Percentiles rank a stretch among this genome's conserved stretches.
Conservation (phyloP, 2,888 invertebrate species). For the Mesochorus sp. region DNA sequence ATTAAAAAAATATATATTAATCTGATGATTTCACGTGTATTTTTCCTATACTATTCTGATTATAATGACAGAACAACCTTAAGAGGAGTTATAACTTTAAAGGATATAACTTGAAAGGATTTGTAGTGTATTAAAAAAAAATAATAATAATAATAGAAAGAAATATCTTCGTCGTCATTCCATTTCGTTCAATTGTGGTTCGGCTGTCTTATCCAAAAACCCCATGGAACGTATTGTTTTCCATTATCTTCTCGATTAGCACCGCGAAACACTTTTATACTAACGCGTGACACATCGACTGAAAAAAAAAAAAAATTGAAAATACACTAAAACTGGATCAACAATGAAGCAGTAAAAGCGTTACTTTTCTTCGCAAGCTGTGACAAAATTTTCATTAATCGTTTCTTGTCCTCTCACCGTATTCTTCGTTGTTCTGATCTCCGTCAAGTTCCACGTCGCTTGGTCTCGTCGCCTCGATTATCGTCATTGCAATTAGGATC, state of each 20-base stretch:
- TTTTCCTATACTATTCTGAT: too few relatives aligned
- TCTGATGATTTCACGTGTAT: too few relatives aligned
- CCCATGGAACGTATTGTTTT: conserved; percentile 76
- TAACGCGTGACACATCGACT: conserved; percentile 74
- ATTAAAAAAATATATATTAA: too few relatives aligned
- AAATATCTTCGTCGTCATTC: too few relatives aligned
- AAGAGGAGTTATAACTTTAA: too few relatives aligned
- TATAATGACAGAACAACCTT: too few relatives aligned
- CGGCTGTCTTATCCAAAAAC: conserved; percentile 79
- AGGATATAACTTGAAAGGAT: too few relatives aligned
- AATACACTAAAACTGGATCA: too few relatives aligned
- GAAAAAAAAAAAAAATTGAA: conserved; percentile 21
- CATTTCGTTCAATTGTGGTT: conserved; percentile 38
- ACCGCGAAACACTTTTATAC: conserved; percentile 79
- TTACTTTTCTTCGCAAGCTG: too few relatives aligned
- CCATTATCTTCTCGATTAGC: conserved; percentile 73
- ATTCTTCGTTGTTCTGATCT: conserved; percentile 50
- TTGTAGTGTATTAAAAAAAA: too few relatives aligned
- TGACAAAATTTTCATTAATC: conserved; percentile 9
- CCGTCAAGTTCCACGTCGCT: conserved; percentile 32
- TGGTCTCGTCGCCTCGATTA: conserved; percentile 20
- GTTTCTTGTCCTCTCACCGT: conserved; percentile 29
- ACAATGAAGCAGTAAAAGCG: too few relatives aligned
- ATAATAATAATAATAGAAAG: too few relatives aligned
- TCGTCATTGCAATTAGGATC: conserved; percentile 19